These are phyloP conservation scores for Pardosa pseudoannulata DNA, from an alignment of 2,888 invertebrate genomes.

Conservation along the genomic window DNA sequence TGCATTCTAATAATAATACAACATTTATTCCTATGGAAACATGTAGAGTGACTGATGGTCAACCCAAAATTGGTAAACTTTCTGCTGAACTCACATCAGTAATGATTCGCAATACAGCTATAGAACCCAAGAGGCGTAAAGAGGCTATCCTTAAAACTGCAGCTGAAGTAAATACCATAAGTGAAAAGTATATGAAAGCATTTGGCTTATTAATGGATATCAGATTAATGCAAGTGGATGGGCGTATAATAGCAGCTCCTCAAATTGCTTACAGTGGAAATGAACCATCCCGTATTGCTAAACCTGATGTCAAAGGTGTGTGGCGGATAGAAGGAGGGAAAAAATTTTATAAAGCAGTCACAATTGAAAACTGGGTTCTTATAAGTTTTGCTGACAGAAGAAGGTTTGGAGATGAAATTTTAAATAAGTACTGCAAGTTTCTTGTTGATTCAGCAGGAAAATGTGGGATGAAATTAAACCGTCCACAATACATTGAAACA, in stretches of 20 bases:
- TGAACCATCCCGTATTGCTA: background rate
- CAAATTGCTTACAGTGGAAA: background rate
- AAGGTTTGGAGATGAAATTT: background rate
- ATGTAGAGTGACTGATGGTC: constrained; percentile 39
- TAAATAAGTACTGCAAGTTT: background rate
- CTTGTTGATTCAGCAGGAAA: background rate
- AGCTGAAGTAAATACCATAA: constrained; percentile 16
- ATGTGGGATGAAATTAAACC: constrained; percentile 17
- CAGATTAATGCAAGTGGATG: constrained; percentile 45
- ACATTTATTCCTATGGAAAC: constrained; percentile 53
- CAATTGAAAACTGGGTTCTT: constrained; percentile 12
- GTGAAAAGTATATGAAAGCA: constrained; percentile 21
- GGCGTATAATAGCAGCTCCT: constrained; percentile 48
- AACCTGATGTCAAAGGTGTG: constrained; percentile 22
- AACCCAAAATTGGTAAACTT: constrained; percentile 24
- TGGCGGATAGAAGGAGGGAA: constrained; percentile 16
- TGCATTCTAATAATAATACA: constrained; percentile 40
- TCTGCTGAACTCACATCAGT: constrained; percentile 16
- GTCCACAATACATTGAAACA: constrained; percentile 4
- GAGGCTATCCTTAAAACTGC: constrained; percentile 32
- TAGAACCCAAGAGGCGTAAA: constrained; percentile 46
- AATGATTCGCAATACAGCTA: constrained; percentile 52
- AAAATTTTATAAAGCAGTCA: background rate
- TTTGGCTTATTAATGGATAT: constrained; percentile 56
- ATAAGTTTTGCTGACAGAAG: constrained; percentile 28